Base-by-base conservation (phyloP, 1,140 invertebrate genomes). In the Babylonia areolata region DNA sequence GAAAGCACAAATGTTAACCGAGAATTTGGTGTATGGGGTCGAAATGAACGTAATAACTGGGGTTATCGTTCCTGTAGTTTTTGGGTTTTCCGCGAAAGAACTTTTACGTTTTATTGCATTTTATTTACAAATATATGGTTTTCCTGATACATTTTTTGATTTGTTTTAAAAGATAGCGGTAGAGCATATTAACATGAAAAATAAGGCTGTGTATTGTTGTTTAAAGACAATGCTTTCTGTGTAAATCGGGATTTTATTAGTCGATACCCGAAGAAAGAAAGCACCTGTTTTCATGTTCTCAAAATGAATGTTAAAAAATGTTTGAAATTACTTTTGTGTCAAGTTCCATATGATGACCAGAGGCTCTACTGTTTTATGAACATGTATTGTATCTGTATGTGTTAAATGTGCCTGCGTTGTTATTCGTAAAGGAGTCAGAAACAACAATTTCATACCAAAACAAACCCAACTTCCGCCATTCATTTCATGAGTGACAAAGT, bases 11-110 rank as follows among this genome's bases (percentile, higher is more conserved):
- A 51, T 79, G 64, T 58, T 54, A 64, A 46, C 12, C 64, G 31
- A 69, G 58, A 85, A 85, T 86, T 81, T 58, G 17, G 23, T 46
- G 40, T 42, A 15, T 71, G 58, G 54, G 39, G 28, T 79, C 85
- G 28, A 33, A 40, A 82, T 46, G 31, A 37, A 58, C 64, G 40
- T 51, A 82, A 82, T 85, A 80, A 79, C 31, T 28, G 58, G 86
- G 81, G 86, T 85, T 89, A 78, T 87, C 82, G 82, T 85, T 77
- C 85, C 42, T 86, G 75, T 81, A 75, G 64, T 85, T 81, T 82
- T 78, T 73, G n/a, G 11, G 51, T 37, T 84, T 87, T 86, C 42
- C 86, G 79, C 40, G 51, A 35, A 82, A 81, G 37, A 35, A 71
- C 39, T 81, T 40, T 71, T 23, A 31, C 33, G 6, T 80, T 58